A percentile compares a stretch with the other conserved stretches of the same genome.
Conservation (phyloP, 2,888 invertebrate species). For the Vandiemenella viatica region DNA sequence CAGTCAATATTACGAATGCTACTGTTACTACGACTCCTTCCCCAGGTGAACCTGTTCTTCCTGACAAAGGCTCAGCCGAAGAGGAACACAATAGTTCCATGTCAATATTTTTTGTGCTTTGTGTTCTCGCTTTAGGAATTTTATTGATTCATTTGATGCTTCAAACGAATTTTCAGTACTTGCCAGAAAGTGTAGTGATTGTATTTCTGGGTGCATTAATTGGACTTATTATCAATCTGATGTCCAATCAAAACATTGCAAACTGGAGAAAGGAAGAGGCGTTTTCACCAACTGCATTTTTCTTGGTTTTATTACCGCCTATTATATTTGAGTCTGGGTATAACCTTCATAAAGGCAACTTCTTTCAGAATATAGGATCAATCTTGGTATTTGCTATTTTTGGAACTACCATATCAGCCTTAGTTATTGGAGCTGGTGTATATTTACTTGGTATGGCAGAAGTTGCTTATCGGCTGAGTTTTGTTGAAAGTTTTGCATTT, state of each 20-base stretch:
- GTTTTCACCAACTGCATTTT: constrained; percentile 96
- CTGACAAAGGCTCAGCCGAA: constrained; percentile 81
- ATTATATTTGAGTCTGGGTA: constrained; percentile 99
- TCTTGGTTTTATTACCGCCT: constrained; percentile 88
- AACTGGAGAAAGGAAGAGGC: constrained; percentile 97
- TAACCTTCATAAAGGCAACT: constrained; percentile 94
- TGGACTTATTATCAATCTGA: constrained; percentile 75
- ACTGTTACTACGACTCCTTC: constrained; percentile 37
- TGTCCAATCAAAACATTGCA: constrained; percentile 76
- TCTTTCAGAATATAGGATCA: constrained; percentile 96
- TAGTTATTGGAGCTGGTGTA: constrained; percentile 91
- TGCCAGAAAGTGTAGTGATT: constrained; percentile 95
- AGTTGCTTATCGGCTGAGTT: constrained; percentile 79
- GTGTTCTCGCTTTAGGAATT: constrained; percentile 87
- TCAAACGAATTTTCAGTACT: constrained; percentile 87
- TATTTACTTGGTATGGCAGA: constrained; percentile 85
- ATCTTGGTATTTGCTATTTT: constrained; percentile 95
- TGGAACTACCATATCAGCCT: constrained; percentile 92
- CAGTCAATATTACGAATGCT: neutral
- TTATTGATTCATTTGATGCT: constrained; percentile 87
- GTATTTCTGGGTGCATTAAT: constrained; percentile 88
- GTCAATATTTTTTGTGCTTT: constrained; percentile 94
- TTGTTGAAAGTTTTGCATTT: constrained; percentile 97
- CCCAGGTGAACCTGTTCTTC: constrained; percentile 58
- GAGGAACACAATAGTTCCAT: constrained; percentile 93